Conservation (phyloP, 2,113 vertebrate genomes). For the Toxostoma redivivum region DNA sequence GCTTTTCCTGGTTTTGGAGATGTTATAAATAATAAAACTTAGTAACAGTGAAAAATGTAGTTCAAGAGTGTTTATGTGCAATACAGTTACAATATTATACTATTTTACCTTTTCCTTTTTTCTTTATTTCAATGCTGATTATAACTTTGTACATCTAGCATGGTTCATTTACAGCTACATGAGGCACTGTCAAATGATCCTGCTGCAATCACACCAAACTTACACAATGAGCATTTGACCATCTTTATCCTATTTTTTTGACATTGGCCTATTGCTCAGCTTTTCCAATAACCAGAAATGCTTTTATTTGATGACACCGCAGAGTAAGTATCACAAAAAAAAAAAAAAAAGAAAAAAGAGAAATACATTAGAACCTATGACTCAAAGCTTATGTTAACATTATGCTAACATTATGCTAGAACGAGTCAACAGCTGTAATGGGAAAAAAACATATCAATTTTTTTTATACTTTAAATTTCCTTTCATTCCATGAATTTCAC, state of each 20-base stretch:
- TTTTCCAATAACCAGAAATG: background rate
- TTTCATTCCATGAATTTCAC: constrained; percentile 31
- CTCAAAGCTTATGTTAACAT: background rate
- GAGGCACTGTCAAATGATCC: background rate
- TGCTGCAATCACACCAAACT: background rate
- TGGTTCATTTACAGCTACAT: background rate
- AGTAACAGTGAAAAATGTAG: background rate
- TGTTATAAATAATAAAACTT: background rate
- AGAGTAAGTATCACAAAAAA: background rate
- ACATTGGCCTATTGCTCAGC: background rate
- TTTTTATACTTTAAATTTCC: constrained; percentile 5
- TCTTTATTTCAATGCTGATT: background rate
- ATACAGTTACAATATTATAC: background rate
- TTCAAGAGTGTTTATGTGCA: background rate
- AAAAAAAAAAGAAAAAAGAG: background rate
- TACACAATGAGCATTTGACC: background rate
- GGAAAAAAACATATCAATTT: background rate
- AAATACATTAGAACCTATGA: background rate
- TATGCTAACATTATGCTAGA: background rate
- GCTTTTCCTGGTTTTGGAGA: background rate
- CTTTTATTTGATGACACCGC: background rate
- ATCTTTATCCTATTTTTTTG: background rate
- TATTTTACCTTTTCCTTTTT: background rate
- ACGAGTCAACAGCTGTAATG: background rate
- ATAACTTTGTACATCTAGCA: background rate